phyloP scores from a whole-genome alignment of 2,113 vertebrate genomes.

The Pantherophis guttatus region DNA sequence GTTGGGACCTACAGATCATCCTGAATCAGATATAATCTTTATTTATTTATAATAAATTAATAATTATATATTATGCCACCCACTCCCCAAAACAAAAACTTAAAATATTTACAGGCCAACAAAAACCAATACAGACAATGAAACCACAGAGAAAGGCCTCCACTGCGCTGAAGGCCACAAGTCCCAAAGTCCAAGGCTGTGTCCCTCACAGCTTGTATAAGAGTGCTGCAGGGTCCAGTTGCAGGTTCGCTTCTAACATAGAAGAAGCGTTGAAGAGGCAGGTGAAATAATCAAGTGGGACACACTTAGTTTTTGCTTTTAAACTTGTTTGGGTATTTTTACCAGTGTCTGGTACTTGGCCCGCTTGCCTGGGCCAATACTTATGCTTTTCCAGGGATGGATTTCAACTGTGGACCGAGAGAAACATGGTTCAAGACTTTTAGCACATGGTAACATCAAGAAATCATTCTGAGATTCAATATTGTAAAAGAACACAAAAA shows the following conservation, averaged over 20 bases:
- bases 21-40: not conserved
- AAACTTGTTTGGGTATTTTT: constrained; percentile 33
- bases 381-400: constrained; percentile 46
- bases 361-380: constrained; percentile 50
- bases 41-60: not conserved
- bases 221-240: constrained; percentile 22
- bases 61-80: not conserved
- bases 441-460: constrained; percentile 43
- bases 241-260: constrained; percentile 27
- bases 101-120: not conserved
- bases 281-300: constrained; percentile 26
- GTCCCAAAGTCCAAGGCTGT: constrained; percentile 29
- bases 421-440: constrained; percentile 55
- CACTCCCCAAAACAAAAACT: not conserved
- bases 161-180: not conserved
- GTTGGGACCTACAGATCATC: not conserved
- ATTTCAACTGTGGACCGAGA: constrained; percentile 60
- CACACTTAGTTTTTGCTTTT: constrained; percentile 39
- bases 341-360: constrained; percentile 46
- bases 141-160: not conserved
- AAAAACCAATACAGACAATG: constrained; percentile 5
- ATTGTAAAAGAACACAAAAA: constrained; percentile 6
- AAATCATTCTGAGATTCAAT: constrained; percentile 26
- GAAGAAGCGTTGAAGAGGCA: constrained; percentile 36
- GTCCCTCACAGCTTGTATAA: constrained; percentile 20